Evolutionary conservation across 1,140 invertebrate genomes (phyloP).

Genomic region (Wasmannia auropunctata): DNA sequence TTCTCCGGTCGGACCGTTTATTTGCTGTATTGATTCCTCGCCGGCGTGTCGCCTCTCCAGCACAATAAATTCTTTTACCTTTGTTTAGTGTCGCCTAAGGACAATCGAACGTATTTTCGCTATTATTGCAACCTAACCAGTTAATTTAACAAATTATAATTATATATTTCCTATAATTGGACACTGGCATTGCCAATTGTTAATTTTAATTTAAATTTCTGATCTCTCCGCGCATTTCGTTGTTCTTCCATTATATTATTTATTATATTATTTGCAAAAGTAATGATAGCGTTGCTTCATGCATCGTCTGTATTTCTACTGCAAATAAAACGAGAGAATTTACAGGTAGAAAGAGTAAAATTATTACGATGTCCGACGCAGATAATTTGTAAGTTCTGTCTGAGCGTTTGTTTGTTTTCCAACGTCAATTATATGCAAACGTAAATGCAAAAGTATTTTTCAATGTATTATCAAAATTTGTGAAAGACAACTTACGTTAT

Average conservation of each 20-base stretch:
- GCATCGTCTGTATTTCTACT: neutral
- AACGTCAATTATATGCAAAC: neutral
- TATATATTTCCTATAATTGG: neutral
- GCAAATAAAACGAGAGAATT: neutral
- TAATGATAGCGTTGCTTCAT: neutral
- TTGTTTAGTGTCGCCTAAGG: neutral
- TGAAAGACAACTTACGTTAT: neutral
- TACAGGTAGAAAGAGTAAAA: neutral
- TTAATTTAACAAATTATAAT: neutral
- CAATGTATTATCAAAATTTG: neutral
- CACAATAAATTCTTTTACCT: neutral
- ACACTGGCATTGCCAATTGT: neutral
- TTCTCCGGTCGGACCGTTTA: neutral
- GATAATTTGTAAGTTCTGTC: neutral
- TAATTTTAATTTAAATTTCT: conserved; percentile 1
- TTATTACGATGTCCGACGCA: neutral
- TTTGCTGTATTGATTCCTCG: conserved; percentile 51
- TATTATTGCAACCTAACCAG: neutral
- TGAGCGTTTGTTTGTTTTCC: neutral
- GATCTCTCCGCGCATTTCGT: neutral
- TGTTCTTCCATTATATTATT: neutral
- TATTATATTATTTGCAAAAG: neutral
- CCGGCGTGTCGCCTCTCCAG: neutral
- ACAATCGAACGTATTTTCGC: neutral
- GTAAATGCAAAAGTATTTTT: neutral